These are phyloP conservation scores for Rissa tridactyla DNA, from an alignment of 2,113 vertebrate species.

Conservation along the genomic window DNA sequence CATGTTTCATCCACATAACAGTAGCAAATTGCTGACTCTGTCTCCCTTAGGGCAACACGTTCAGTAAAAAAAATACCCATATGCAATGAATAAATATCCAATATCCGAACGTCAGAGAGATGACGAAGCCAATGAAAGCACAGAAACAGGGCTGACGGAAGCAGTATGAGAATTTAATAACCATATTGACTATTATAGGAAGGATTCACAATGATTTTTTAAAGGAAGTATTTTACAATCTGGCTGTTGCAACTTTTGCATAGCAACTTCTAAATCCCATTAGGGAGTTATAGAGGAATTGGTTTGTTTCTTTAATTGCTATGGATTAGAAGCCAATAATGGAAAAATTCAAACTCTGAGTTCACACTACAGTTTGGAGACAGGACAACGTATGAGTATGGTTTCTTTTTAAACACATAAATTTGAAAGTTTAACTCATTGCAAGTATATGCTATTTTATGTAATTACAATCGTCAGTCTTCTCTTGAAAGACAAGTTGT, in stretches of 20 bases:
- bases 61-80: not conserved
- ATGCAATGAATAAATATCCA: not conserved
- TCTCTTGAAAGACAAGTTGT: not conserved
- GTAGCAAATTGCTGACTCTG: not conserved
- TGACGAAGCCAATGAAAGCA: not conserved
- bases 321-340: not conserved
- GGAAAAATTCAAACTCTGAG: not conserved
- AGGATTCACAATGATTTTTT: not conserved
- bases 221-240: not conserved
- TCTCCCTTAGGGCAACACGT: not conserved
- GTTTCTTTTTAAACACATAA: not conserved
- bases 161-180: not conserved
- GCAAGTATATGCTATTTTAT: not conserved
- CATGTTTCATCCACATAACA: not conserved
- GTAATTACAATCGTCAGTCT: not conserved
- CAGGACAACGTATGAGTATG: not conserved
- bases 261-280: not conserved
- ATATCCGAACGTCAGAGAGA: not conserved
- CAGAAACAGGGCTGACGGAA: not conserved
- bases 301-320: constrained; percentile 17
- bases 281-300: not conserved
- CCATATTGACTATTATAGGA: not conserved
- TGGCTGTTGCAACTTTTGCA: not conserved
- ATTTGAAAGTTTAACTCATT: not conserved
- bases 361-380: not conserved